Percentiles rank a stretch among this genome's conserved stretches.
Conservation (phyloP, 2,113 vertebrate species). For the Steatornis caripensis region DNA sequence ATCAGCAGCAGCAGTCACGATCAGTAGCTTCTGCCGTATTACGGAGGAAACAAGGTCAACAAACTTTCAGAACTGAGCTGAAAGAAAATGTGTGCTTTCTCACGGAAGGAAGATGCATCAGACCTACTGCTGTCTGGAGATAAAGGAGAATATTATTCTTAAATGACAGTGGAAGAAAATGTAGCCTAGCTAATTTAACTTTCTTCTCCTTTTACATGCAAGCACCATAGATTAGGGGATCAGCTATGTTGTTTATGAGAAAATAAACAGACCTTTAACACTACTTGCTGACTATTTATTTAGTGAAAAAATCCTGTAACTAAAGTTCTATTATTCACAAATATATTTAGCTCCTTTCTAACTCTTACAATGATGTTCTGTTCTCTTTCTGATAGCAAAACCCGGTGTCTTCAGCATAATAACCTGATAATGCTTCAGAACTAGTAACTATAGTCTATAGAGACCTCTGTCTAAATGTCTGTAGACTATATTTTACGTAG, state of each 20-base stretch:
- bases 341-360: not conserved
- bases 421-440: not conserved
- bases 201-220: not conserved
- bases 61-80: not conserved
- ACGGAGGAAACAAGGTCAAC: slow-evolving; percentile 17
- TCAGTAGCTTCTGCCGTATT: not conserved
- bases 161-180: not conserved
- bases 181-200: not conserved
- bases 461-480: not conserved
- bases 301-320: not conserved
- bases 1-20: not conserved
- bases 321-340: not conserved
- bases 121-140: not conserved
- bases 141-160: not conserved
- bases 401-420: not conserved
- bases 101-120: not conserved
- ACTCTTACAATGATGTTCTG: not conserved
- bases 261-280: not conserved
- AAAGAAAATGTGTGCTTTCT: not conserved
- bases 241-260: not conserved
- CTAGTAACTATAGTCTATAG: not conserved
- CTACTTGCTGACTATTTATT: not conserved
- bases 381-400: not conserved
- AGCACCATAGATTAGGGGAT: not conserved
- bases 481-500: not conserved